A percentile compares a stretch with the other conserved stretches of the same genome.
Conservation (phyloP, 2,797 vertebrate genomes). For the Chiloscyllium punctatum region DNA sequence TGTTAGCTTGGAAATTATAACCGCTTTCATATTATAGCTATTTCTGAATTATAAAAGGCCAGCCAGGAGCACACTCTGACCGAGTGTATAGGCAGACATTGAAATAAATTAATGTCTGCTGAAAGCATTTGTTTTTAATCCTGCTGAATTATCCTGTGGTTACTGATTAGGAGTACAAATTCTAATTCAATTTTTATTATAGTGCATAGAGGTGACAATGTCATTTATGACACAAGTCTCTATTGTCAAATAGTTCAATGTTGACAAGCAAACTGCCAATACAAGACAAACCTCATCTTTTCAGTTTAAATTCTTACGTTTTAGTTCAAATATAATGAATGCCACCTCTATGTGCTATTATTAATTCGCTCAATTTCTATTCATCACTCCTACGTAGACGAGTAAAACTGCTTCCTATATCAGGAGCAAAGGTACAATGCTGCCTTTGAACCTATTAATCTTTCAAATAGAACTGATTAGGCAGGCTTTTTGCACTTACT, state of each 20-base stretch:
- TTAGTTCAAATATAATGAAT: no score
- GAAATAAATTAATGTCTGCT: no score
- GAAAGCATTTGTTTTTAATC: background rate
- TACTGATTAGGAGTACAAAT: background rate
- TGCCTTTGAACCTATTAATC: background rate
- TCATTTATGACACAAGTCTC: background rate
- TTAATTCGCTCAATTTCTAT: background rate
- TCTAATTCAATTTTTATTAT: background rate
- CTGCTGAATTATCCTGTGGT: background rate
- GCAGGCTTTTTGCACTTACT: no score
- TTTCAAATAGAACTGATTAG: no score
- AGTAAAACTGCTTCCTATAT: background rate
- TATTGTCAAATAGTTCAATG: background rate
- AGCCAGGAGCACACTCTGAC: background rate
- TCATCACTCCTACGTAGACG: no score
- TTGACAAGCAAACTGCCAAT: background rate
- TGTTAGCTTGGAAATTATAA: background rate
- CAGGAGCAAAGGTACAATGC: background rate
- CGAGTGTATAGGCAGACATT: background rate
- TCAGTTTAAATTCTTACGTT: background rate
- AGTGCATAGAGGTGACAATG: no score
- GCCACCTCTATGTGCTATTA: no score
- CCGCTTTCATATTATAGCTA: background rate
- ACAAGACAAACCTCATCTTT: background rate
- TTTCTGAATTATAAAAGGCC: background rate